phyloP scores from a whole-genome alignment of 2,888 invertebrate species.

The Molanna angustata region DNA sequence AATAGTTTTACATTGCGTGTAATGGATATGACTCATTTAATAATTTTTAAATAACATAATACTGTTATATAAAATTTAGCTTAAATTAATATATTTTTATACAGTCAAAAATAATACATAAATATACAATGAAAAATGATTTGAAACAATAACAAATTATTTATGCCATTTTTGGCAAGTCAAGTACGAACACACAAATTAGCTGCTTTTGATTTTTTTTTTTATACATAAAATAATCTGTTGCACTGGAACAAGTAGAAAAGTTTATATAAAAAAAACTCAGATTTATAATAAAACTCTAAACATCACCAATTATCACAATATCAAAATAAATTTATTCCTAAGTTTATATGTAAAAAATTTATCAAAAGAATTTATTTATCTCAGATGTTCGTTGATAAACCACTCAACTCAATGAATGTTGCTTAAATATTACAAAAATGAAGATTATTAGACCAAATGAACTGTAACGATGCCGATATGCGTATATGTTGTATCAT shows the following conservation, averaged over 20 bases:
- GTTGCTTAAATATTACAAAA: conserved; percentile 18
- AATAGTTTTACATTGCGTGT: too few species aligned
- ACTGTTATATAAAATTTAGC: too few species aligned
- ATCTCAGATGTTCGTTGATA: conserved; percentile 9
- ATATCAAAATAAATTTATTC: conserved; percentile 25
- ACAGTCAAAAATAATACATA: too few species aligned
- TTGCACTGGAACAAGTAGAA: conserved; percentile 11
- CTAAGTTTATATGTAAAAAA: conserved; percentile 22
- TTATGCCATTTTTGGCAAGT: too few species aligned
- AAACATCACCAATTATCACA: conserved; percentile 19
- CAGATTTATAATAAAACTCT: conserved; percentile 17
- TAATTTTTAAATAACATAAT: too few species aligned
- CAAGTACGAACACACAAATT: conserved; percentile 5
- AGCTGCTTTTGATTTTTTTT: too few species aligned
- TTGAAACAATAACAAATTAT: too few species aligned
- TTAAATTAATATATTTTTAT: too few species aligned
- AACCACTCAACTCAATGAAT: conserved; percentile 8
- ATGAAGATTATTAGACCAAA: conserved; percentile 23
- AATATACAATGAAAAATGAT: too few species aligned
- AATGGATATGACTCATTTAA: too few species aligned
- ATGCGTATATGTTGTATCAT: too few species aligned
- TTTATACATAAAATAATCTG: too few species aligned
- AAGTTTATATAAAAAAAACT: conserved; percentile 10
- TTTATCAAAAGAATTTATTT: conserved; percentile 22
- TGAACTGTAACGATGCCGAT: conserved; percentile 11